These are phyloP conservation scores for Potorous gilbertii DNA, from an alignment of 2,797 vertebrate genomes.

Conservation along the genomic window DNA sequence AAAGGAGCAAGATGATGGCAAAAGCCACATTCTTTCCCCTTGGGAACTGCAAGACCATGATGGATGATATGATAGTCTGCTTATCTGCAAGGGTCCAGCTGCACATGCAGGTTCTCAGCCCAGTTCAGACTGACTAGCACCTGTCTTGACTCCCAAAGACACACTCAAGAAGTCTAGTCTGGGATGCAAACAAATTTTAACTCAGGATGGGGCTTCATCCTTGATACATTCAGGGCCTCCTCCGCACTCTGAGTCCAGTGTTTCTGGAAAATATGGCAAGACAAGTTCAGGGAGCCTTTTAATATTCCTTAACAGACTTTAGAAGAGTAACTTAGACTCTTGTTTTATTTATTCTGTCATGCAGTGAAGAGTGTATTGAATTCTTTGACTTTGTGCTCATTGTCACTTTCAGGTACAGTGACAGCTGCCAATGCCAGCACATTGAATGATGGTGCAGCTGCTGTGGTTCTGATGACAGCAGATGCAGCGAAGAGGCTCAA, in stretches of 20 bases:
- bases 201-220: background rate
- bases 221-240: background rate
- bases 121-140: background rate
- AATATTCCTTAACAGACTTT: background rate
- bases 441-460: constrained; percentile 96
- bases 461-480: constrained; percentile 94
- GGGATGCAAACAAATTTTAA: background rate
- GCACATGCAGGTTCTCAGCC: background rate
- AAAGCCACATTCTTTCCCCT: background rate
- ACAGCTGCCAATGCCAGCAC: constrained; percentile 99
- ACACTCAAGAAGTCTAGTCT: background rate
- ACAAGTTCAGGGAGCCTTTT: background rate
- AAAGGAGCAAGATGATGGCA: background rate
- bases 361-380: background rate
- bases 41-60: background rate
- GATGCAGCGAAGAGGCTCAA: constrained; percentile 92
- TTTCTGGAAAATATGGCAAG: background rate
- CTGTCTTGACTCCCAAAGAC: background rate
- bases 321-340: background rate
- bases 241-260: background rate
- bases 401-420: constrained; percentile 89
- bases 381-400: background rate
- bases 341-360: background rate
- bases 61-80: background rate
- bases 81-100: background rate